Evolutionary conservation across 23 tunicate genomes (phyloP).

Genomic region (Trididemnum nubilum): DNA sequence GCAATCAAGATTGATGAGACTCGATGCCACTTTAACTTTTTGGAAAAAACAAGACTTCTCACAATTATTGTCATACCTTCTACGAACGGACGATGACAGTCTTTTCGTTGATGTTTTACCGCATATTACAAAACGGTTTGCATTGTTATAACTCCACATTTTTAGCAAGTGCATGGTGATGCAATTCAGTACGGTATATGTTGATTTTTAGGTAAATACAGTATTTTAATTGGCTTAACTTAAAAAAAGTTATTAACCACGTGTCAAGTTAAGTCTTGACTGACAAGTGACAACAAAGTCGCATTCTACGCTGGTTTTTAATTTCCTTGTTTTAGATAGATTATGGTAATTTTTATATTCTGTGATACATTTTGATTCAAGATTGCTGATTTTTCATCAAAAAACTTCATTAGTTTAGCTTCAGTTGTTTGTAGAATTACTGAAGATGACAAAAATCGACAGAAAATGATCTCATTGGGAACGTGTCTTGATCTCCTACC

Average conservation of each 20-base stretch:
- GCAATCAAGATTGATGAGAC: slow-evolving; percentile 57
- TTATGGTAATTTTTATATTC: too few relatives aligned
- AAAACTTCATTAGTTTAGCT: background rate
- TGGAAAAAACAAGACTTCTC: slow-evolving; percentile 68
- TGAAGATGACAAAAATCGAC: slow-evolving; percentile 58
- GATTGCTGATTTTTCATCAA: background rate
- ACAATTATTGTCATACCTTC: slow-evolving; percentile 58
- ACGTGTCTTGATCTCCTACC: slow-evolving; percentile 74
- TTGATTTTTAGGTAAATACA: background rate
- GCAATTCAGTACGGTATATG: background rate
- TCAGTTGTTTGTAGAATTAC: slow-evolving; percentile 14
- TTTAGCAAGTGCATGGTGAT: too few relatives aligned
- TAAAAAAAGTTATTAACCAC: too few relatives aligned
- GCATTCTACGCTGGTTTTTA: too few relatives aligned
- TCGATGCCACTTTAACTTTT: slow-evolving; percentile 78
- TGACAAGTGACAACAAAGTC: too few relatives aligned
- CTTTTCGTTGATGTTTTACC: slow-evolving; percentile 73
- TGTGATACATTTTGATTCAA: too few relatives aligned
- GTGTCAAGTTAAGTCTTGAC: too few relatives aligned
- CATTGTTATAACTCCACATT: too few relatives aligned
- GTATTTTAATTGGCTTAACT: background rate
- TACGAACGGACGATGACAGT: slow-evolving; percentile 82
- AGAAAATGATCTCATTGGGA: slow-evolving; percentile 57
- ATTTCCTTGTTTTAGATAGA: too few relatives aligned
- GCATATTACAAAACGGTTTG: slow-evolving; percentile 53